phyloP scores from a whole-genome alignment of 1,140 invertebrate species.

The Drosophila teissieri region DNA sequence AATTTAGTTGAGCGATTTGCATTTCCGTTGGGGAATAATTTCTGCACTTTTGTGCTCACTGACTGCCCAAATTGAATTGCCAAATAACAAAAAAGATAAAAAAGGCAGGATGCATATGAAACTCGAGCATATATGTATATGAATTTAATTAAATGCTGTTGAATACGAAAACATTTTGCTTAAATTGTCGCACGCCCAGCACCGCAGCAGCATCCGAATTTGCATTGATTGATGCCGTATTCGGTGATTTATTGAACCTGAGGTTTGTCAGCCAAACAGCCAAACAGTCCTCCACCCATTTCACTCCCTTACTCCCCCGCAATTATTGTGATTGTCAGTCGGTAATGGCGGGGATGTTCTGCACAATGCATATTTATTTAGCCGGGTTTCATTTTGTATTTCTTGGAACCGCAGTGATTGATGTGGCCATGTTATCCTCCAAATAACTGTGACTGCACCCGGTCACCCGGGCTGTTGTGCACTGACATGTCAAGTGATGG shows the following conservation, averaged over 20 bases:
- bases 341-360: slow-evolving; percentile 29
- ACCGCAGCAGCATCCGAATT: slow-evolving; percentile 36
- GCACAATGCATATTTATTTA: slow-evolving; percentile 71
- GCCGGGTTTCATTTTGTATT: slow-evolving; percentile 62
- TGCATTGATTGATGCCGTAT: slow-evolving; percentile 74
- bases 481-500: slow-evolving; percentile 23
- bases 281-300: slow-evolving; percentile 25
- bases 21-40: slow-evolving; percentile 55
- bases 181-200: slow-evolving; percentile 26
- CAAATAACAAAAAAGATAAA: slow-evolving; percentile 41
- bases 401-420: slow-evolving; percentile 78
- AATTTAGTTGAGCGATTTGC: slow-evolving; percentile 54
- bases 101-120: slow-evolving; percentile 37
- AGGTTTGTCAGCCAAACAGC: slow-evolving; percentile 58
- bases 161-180: slow-evolving; percentile 40
- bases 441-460: slow-evolving; percentile 65
- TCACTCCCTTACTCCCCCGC: not conserved
- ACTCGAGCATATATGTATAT: slow-evolving; percentile 31
- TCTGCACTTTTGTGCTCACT: slow-evolving; percentile 42
- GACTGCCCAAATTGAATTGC: slow-evolving; percentile 54
- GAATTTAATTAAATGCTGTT: slow-evolving; percentile 47
- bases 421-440: slow-evolving; percentile 75
- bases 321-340: slow-evolving; percentile 62
- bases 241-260: slow-evolving; percentile 75
- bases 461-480: slow-evolving; percentile 12